Percentiles rank a stretch among this genome's conserved stretches.
Evolutionary conservation across 2,888 invertebrate genomes (phyloP).

Genomic region (Phortica okadai): DNA sequence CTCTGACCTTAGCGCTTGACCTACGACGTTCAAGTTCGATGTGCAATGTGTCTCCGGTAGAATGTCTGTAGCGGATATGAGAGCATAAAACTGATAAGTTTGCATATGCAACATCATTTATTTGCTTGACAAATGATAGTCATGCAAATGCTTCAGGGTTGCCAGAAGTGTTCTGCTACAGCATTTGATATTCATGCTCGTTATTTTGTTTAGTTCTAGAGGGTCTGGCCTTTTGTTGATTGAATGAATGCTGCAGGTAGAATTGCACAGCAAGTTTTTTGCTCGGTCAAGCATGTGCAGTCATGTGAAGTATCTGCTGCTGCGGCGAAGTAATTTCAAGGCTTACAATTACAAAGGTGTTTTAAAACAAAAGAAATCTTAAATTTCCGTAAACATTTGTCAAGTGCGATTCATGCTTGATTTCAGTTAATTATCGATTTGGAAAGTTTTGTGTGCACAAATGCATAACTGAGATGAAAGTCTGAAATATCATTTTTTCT

Average conservation of each 20-base stretch:
- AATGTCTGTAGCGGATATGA: constrained; percentile 63
- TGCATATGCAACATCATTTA: constrained; percentile 67
- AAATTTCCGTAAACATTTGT: neutral
- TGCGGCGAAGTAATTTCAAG: neutral
- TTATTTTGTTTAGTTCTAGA: neutral
- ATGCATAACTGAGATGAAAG: no score
- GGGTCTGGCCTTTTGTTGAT: no score
- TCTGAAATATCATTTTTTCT: no score
- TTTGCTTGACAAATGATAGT: constrained; percentile 66
- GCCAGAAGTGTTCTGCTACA: neutral
- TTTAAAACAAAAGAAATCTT: neutral
- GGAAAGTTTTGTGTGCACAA: no score
- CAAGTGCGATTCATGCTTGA: neutral
- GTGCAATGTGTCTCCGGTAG: constrained; percentile 12
- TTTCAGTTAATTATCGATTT: no score
- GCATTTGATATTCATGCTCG: neutral
- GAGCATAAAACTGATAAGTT: constrained; percentile 60
- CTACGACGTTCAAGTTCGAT: constrained; percentile 46
- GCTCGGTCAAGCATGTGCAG: constrained; percentile 21
- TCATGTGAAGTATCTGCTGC: neutral
- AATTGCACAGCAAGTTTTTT: constrained; percentile 10
- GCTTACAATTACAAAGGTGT: neutral
- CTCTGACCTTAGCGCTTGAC: constrained; percentile 62
- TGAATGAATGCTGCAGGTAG: no score
- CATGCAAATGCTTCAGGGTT: neutral